Evolutionary conservation across 2,113 vertebrate species (phyloP), one percentile per base, ranked within the genome.

Genomic region (Burhinus oedicnemus): DNA sequence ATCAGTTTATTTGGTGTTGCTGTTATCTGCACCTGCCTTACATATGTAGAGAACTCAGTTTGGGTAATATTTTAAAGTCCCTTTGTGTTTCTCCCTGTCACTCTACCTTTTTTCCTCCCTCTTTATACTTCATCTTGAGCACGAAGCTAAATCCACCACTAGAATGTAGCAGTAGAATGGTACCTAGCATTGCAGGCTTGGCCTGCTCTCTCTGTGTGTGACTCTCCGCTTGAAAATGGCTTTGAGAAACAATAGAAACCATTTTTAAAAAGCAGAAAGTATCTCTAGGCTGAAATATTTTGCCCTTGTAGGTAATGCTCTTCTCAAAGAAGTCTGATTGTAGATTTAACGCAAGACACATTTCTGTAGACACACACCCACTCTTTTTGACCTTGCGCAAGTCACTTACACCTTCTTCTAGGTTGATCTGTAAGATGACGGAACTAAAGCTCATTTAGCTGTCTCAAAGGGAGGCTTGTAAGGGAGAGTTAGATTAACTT

Each of bases 401-500:
- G 54, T 85, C 16, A 85, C 76, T 89, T 81, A 62, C 77, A 69
- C 58, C 12, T 40, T 49, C 11, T 36, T 49, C n/a, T 62, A 54
- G 47, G 27, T 6, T 88, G 54, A 88, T 72, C 66, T 62, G 34
- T 65, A 69, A 84, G 87, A 76, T 52, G 36, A 85, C 19, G 34
- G 49, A 90, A 76, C 78, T 91, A 93, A 95, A 96, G 93, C 82
- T 96, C 82, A 90, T 93, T 95, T 91, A 93, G 75, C 54, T 91
- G 54, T 61, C 62, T 80, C 64, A 87, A 96, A 95, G 78, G 45
- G 66, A 95, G 79, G 62, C 54, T 65, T 94, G 78, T 65, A 91
- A 91, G 62, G 40, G 93, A 96, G 93, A 96, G 84, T 95, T 58
- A 65, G 70, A 95, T 92, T 94, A 96, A 96, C 66, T 88, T 58